Conservation (phyloP, 2,888 invertebrate genomes). For the Abrostola tripartita region DNA sequence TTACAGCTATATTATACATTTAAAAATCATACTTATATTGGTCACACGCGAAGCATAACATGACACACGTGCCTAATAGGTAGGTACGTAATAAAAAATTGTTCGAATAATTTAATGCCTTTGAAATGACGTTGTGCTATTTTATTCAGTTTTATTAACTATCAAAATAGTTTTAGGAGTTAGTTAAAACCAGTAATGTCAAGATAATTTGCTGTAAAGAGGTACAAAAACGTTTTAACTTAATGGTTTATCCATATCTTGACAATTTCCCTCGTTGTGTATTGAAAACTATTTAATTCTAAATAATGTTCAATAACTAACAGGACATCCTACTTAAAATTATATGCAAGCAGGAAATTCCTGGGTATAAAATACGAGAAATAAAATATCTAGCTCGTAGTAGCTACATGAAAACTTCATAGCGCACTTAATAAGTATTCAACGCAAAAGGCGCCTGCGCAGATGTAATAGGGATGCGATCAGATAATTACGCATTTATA, state of each 20-base stretch:
- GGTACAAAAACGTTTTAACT: not conserved
- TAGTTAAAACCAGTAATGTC: not conserved
- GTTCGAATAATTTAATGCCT: too few relatives aligned
- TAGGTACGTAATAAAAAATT: too few relatives aligned
- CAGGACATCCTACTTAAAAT: conserved; percentile 1
- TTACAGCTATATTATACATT: too few relatives aligned
- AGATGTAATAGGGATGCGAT: conserved; percentile 5
- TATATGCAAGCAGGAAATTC: not conserved
- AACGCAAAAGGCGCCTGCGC: not conserved
- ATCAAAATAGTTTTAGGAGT: not conserved
- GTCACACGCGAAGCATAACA: too few relatives aligned
- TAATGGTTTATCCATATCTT: not conserved
- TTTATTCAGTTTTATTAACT: not conserved
- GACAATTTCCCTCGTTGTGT: not conserved
- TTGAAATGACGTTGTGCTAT: not conserved
- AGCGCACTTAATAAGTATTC: not conserved
- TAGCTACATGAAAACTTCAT: not conserved
- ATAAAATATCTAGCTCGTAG: conserved; percentile 6
- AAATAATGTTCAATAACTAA: conserved; percentile 5
- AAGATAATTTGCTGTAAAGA: not conserved
- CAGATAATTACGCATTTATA: not conserved
- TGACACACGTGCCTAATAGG: too few relatives aligned
- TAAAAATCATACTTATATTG: too few relatives aligned
- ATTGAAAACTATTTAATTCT: conserved; percentile 8
- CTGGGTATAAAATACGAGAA: conserved; percentile 2